Base-by-base conservation (phyloP, 1,140 invertebrate genomes). In the Rhagoletis zephyria region DNA sequence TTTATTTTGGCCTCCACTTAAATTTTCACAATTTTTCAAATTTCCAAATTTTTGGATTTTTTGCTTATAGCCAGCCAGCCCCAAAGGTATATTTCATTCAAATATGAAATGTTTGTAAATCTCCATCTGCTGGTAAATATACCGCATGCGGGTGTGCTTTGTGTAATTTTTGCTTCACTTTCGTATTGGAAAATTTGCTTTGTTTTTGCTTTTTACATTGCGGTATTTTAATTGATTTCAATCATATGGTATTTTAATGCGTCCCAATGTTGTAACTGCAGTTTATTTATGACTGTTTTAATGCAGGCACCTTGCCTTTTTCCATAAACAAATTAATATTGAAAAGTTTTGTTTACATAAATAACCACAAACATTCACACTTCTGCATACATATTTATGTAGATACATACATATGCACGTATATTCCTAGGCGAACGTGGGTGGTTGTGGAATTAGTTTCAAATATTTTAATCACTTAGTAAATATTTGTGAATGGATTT, bases 401-500 rank as follows among this genome's bases (percentile, higher is more conserved):
- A 51, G 19, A 12, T 42, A 81, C 19, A 56, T 81, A 81, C 10
- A 40, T 56, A 81, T n/a, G 48, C 19, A 81, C 10, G 45, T 81
- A 51, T n/a, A 81, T 19, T n/a, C 19, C 16, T 81, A 81, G 48
- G 19, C 30, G n/a, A 14, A 56, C 42, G 74, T 51, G 74, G 74
- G 48, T 81, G 74, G 74, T n/a, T 81, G 48, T 81, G 88, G 91
- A 91, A 91, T 91, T 91, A 91, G 91, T 91, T 91, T 91, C 90
- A 91, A 91, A 91, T 91, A 91, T 91, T 91, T 91, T 91, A 91
- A 91, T 91, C 91, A 91, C 91, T 91, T 90, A 91, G 89, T 91
- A 91, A 91, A 91, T 91, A 91, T 91, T 91, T 91, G 90, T 91
- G 90, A 91, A 91, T 91, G 90, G 91, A 91, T 91, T 91, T 91